Evolutionary conservation across 1,140 invertebrate genomes (phyloP).

Genomic region (Hirudo medicinalis): DNA sequence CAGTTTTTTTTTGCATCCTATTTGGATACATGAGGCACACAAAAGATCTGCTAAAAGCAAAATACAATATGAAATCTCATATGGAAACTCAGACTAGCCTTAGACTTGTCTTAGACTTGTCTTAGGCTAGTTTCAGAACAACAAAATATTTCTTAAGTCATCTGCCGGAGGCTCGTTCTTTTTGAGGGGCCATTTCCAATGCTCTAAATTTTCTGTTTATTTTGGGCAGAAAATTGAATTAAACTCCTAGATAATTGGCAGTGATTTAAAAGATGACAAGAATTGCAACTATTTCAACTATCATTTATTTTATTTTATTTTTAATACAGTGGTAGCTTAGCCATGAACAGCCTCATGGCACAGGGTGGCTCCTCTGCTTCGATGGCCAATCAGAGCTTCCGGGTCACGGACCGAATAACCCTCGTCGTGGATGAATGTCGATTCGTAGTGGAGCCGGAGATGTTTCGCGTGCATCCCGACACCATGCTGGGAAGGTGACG

Average conservation of each 20-base stretch:
- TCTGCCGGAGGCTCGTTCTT: no score
- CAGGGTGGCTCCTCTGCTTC: conserved; percentile 5
- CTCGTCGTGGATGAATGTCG: conserved; percentile 84
- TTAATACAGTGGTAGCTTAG: background rate
- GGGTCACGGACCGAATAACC: conserved; percentile 48
- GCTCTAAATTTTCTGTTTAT: no score
- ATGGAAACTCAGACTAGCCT: no score
- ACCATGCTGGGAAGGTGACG: conserved; percentile 69
- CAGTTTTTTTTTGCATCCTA: no score
- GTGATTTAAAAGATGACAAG: background rate
- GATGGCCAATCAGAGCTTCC: conserved; percentile 13
- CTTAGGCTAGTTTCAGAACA: no score
- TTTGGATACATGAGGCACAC: no score
- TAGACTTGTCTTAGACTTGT: no score
- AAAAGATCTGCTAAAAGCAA: no score
- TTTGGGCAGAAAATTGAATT: background rate
- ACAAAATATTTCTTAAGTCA: no score
- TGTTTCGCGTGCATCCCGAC: conserved; percentile 79
- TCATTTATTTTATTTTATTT: background rate
- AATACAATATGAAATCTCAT: no score
- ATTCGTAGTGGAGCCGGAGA: conserved; percentile 74
- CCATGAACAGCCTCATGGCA: background rate
- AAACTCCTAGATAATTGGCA: conserved; percentile 2
- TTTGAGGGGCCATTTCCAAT: no score
- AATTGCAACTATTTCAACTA: background rate